Percentiles rank a stretch among this genome's conserved stretches.
Conservation (phyloP, 2,888 invertebrate species). For the Drosophila ustulata region DNA sequence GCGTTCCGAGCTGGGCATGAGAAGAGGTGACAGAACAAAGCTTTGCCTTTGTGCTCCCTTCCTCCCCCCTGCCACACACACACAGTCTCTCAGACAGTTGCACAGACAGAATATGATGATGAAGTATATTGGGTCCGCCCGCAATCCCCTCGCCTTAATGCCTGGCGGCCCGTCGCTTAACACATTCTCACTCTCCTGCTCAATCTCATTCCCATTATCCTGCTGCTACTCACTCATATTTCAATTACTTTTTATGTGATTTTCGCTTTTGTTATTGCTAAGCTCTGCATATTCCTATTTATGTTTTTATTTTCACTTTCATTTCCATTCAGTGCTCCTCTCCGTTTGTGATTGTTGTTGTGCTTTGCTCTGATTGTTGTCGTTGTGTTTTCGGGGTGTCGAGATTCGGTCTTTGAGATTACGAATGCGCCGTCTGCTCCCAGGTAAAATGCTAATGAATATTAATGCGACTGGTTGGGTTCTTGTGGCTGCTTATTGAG, state of each 20-base stretch:
- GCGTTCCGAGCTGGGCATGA: neutral
- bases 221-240: conserved; percentile 68
- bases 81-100: conserved; percentile 8
- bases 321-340: conserved; percentile 49
- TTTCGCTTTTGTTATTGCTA: conserved; percentile 74
- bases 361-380: conserved; percentile 33
- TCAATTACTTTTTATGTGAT: conserved; percentile 81
- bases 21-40: conserved; percentile 55
- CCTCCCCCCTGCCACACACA: conserved; percentile 8
- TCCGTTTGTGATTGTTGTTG: conserved; percentile 25
- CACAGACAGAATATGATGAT: conserved; percentile 48
- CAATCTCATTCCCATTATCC: neutral
- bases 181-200: conserved; percentile 45
- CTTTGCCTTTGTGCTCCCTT: conserved; percentile 57
- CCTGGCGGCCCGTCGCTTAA: conserved; percentile 43
- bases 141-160: conserved; percentile 3
- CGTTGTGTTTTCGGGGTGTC: conserved; percentile 63
- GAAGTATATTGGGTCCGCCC: conserved; percentile 34
- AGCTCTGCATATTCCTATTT: conserved; percentile 69
- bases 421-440: conserved; percentile 37
- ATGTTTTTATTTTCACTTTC: conserved; percentile 71
- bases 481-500: conserved; percentile 74
- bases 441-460: conserved; percentile 76
- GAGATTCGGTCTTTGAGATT: conserved; percentile 78
- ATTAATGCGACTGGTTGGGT: conserved; percentile 65